Conservation (phyloP, 2,797 vertebrate genomes). For the Eurystomus glaucurus region DNA sequence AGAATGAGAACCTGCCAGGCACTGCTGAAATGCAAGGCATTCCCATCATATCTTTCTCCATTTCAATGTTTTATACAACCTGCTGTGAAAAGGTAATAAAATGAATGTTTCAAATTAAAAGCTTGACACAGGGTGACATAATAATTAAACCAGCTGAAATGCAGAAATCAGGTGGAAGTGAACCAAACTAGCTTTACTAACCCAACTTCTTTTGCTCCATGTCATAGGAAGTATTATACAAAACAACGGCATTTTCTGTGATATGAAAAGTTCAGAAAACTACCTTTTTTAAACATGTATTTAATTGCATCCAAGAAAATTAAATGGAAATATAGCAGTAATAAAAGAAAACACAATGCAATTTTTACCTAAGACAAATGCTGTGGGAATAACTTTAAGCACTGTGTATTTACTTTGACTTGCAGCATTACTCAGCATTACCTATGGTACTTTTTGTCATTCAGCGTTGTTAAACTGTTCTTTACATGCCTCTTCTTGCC, state of each 20-base stretch:
- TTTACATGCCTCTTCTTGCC: not conserved
- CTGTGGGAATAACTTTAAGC: not conserved
- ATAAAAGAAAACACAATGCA: not conserved
- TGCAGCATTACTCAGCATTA: not conserved
- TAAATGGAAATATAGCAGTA: not conserved
- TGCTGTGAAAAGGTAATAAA: not conserved
- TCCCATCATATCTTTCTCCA: not conserved
- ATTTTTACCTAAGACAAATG: not conserved
- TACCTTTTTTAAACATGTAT: not conserved
- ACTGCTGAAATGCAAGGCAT: not conserved
- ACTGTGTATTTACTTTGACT: not conserved
- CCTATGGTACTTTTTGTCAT: not conserved
- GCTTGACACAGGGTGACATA: not conserved
- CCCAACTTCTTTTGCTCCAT: not conserved
- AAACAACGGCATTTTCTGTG: not conserved
- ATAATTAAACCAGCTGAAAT: not conserved
- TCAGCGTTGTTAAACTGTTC: not conserved
- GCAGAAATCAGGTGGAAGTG: not conserved
- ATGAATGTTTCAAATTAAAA: not conserved
- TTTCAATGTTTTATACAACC: not conserved
- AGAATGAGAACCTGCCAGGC: not conserved
- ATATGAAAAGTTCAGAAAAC: not conserved
- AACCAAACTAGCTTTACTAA: not conserved
- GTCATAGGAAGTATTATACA: not conserved
- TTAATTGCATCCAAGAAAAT: not conserved